Percentiles rank a stretch among this genome's conserved stretches.
phyloP scores from a whole-genome alignment of 2,888 invertebrate genomes.

The Limnephilus marmoratus region DNA sequence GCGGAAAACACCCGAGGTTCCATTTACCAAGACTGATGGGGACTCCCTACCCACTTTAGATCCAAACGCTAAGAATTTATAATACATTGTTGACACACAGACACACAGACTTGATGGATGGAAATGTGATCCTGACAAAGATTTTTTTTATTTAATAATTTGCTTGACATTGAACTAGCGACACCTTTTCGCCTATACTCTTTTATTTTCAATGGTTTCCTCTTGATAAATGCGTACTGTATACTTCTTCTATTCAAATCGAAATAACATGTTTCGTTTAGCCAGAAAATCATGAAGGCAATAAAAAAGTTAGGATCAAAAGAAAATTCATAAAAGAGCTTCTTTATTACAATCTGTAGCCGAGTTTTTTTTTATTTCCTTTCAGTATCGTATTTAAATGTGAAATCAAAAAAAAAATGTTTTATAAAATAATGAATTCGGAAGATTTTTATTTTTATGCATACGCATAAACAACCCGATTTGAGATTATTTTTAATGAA shows the following conservation, averaged over 20 bases:
- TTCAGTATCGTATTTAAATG: not conserved
- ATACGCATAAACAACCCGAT: not conserved
- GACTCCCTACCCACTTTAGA: not conserved
- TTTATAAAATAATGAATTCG: not conserved
- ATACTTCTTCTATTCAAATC: constrained; percentile 19
- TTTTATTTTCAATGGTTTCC: constrained; percentile 31
- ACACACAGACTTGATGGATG: constrained; percentile 27
- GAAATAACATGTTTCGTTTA: constrained; percentile 28
- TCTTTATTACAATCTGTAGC: constrained; percentile 27
- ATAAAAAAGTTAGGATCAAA: constrained; percentile 35
- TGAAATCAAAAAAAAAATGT: not conserved
- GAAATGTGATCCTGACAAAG: not conserved
- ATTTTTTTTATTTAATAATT: not conserved
- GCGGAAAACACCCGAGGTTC: not conserved
- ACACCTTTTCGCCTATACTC: not conserved
- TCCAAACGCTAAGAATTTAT: not conserved
- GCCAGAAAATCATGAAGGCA: constrained; percentile 15
- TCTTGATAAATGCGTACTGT: constrained; percentile 8
- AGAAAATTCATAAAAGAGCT: constrained; percentile 25
- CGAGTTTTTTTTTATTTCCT: constrained; percentile 11
- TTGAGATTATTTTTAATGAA: not conserved
- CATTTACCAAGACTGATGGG: constrained; percentile 30
- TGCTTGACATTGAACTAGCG: constrained; percentile 18
- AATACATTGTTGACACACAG: constrained; percentile 27
- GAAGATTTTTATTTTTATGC: not conserved